Conservation (phyloP, 2,113 vertebrate genomes). For the Oreochromis spilurus region DNA sequence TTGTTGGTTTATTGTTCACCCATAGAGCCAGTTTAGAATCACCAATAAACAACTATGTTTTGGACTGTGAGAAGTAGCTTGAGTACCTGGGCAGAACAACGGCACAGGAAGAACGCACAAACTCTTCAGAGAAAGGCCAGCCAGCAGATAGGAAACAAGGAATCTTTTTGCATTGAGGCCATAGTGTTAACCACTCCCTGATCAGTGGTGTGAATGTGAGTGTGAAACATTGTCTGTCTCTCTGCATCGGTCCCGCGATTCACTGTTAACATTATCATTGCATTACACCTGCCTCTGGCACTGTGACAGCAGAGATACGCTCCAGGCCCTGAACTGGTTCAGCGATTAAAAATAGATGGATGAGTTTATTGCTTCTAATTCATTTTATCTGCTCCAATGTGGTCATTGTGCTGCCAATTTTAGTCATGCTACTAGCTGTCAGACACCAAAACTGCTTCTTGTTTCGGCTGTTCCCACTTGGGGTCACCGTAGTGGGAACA, state of each 20-base stretch:
- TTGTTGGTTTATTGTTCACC: not conserved
- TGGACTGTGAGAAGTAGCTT: not conserved
- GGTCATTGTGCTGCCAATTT: not conserved
- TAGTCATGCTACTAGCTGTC: not conserved
- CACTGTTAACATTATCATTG: not conserved
- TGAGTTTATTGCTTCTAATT: not conserved
- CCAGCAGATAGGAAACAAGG: not conserved
- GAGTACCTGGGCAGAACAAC: not conserved
- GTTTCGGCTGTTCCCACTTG: not conserved
- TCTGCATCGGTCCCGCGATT: rapidly evolving
- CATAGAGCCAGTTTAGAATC: not conserved
- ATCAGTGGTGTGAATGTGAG: not conserved
- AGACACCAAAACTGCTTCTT: not conserved
- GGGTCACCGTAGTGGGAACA: not conserved
- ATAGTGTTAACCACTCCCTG: not conserved
- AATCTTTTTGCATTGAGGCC: rapidly evolving
- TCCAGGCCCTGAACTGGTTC: not conserved
- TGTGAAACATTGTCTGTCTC: not conserved
- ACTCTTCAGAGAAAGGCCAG: not conserved
- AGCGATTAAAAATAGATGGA: not conserved
- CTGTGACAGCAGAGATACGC: not conserved
- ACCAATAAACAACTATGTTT: not conserved
- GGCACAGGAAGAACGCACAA: not conserved
- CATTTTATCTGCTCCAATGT: not conserved
- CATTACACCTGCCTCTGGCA: not conserved